Evolutionary conservation across 2,113 vertebrate species (phyloP), one percentile per base, ranked within the genome.

Genomic region (Pterocles gutturalis): DNA sequence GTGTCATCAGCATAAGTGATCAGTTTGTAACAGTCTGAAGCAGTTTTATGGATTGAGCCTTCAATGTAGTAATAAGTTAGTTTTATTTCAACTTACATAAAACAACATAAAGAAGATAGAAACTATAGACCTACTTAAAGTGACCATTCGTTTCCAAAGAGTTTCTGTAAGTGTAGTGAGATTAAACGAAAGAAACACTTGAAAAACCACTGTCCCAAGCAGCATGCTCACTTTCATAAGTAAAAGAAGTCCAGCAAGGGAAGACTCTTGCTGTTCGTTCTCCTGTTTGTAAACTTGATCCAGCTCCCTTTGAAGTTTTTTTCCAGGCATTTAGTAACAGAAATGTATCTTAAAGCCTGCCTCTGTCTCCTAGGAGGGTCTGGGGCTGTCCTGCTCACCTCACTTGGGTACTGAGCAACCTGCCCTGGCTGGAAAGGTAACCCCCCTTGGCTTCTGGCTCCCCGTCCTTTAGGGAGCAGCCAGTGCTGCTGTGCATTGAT

Each of bases 381-480:
- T 65, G 22, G 7, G 6, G 64, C 51, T 66, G 36, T 62, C 46
- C 21, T 73, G 13, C 33, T 72, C 22, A 6, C 22, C 29, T 53
- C 22, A 61, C 16, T 13, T 46, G 8, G 2, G 1, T 41, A 36
- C 18, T 28, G 22, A 75, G 53, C 13, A 90, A 60, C 4, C 57
- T 24, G 4, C 2, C 11, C 7, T 43, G 19, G 4, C 6, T 88
- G 17, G 55, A 53, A 89, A 78, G 17, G 5, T 15, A 75, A 29
- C 3, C 7, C 14, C 8, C 9, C 41, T 51, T 17, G 6, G 12
- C 53, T 83, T 71, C 25, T 58, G 54, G 18, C 14, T 83, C 45
- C 21, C 16, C 3, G 0, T 3, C 10, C 33, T 21, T 64, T 8
- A 11, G 8, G 43, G 22, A 60, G 24, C 1, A 60, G 34, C 20